These are phyloP conservation scores for Scaptomyza montana DNA, from an alignment of 1,140 invertebrate genomes.

Conservation along the genomic window DNA sequence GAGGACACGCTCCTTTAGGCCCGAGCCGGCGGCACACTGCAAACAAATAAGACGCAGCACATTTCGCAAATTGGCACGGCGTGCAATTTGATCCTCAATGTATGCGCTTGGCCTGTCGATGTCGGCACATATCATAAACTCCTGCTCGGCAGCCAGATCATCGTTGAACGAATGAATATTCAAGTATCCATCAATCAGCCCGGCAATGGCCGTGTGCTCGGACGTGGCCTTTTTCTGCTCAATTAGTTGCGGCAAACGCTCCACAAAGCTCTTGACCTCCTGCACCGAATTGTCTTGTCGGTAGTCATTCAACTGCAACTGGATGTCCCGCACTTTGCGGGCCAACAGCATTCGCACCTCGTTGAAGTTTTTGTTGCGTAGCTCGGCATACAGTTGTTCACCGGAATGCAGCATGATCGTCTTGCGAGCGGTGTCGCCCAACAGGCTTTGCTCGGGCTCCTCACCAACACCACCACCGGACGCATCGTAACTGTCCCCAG, in stretches of 20 bases:
- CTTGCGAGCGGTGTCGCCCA: conserved; percentile 87
- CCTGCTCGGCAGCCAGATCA: conserved; percentile 90
- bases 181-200: conserved; percentile 86
- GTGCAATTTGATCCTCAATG: conserved; percentile 96
- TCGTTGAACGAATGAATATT: conserved; percentile 85
- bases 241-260: conserved; percentile 92
- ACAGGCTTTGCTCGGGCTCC: conserved; percentile 5
- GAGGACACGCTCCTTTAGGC: conserved; percentile 94
- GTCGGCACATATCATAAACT: conserved; percentile 95
- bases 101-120: conserved; percentile 94
- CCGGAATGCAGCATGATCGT: conserved; percentile 94
- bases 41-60: conserved; percentile 95
- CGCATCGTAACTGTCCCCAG: conserved; percentile 61
- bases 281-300: conserved; percentile 94
- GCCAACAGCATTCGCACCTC: conserved; percentile 94
- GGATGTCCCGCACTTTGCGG: conserved; percentile 94
- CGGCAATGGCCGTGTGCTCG: conserved; percentile 88
- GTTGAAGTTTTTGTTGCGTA: conserved; percentile 97
- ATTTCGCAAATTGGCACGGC: conserved; percentile 91
- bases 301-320: conserved; percentile 93
- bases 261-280: conserved; percentile 97
- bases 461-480: conserved; percentile 53
- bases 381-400: conserved; percentile 94
- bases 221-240: conserved; percentile 93
- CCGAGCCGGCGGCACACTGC: conserved; percentile 94